Conservation (phyloP, 2,888 invertebrate genomes). For the Scrobipalpa costella region DNA sequence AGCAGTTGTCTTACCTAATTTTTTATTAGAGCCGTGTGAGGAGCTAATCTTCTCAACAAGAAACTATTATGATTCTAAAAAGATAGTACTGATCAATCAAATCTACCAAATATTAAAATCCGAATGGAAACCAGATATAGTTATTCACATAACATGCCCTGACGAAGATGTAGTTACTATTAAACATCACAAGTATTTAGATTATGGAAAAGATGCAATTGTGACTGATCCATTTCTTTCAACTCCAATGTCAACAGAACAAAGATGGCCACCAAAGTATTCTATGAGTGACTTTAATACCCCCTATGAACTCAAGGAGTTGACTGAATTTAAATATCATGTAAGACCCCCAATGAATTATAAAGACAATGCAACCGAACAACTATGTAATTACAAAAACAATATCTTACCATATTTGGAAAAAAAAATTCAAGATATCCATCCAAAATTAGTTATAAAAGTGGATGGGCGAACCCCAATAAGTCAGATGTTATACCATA, state of each 20-base stretch:
- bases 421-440: constrained; percentile 72
- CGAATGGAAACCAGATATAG: constrained; percentile 66
- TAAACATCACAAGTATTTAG: constrained; percentile 55
- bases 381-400: constrained; percentile 76
- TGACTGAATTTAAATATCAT: constrained; percentile 65
- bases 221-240: constrained; percentile 44
- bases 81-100: constrained; percentile 55
- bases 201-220: constrained; percentile 43
- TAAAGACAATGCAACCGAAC: constrained; percentile 61
- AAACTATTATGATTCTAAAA: constrained; percentile 48
- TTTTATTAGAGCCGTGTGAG: constrained; percentile 56
- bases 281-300: constrained; percentile 47
- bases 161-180: constrained; percentile 76
- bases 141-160: constrained; percentile 80
- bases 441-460: constrained; percentile 79
- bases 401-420: constrained; percentile 71
- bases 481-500: constrained; percentile 72
- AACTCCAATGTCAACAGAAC: constrained; percentile 40
- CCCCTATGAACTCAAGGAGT: constrained; percentile 46
- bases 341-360: constrained; percentile 74
- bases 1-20: constrained; percentile 59
- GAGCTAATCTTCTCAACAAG: constrained; percentile 48
- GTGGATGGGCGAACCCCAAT: constrained; percentile 79
- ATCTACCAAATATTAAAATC: constrained; percentile 57
- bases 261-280: constrained; percentile 63